These are phyloP conservation scores for Trematomus bernacchii DNA, from an alignment of 2,797 vertebrate genomes.

Conservation along the genomic window DNA sequence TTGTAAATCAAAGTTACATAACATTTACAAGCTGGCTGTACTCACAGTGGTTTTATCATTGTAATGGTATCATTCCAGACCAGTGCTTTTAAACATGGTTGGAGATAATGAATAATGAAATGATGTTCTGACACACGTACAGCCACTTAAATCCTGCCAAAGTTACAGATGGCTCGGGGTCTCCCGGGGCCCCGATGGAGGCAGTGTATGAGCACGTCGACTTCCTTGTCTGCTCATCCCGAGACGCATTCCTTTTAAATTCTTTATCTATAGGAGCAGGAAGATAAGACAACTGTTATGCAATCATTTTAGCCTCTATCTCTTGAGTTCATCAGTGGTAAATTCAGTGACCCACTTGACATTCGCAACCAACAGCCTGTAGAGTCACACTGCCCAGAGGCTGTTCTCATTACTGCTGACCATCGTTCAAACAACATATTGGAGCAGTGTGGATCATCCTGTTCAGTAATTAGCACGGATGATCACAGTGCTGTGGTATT, in stretches of 20 bases:
- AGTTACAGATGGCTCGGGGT: slow-evolving; percentile 39
- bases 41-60: background rate
- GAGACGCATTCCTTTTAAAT: slow-evolving; percentile 42
- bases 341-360: slow-evolving; percentile 46
- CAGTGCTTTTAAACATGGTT: slow-evolving; percentile 17
- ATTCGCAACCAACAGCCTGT: slow-evolving; percentile 35
- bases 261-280: slow-evolving; percentile 39
- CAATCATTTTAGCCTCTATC: slow-evolving; percentile 23
- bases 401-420: slow-evolving; percentile 50
- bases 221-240: slow-evolving; percentile 25
- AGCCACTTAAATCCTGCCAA: slow-evolving; percentile 16
- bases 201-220: slow-evolving; percentile 14
- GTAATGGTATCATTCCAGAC: slow-evolving; percentile 22
- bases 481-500: background rate
- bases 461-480: background rate
- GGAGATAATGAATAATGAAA: slow-evolving; percentile 46
- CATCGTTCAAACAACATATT: slow-evolving; percentile 29
- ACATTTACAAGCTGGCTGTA: background rate
- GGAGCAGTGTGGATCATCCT: background rate
- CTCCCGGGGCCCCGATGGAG: slow-evolving; percentile 28
- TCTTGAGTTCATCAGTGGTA: background rate
- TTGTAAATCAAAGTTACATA: background rate
- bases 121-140: background rate
- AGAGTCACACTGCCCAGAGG: slow-evolving; percentile 35
- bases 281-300: slow-evolving; percentile 24